Evolutionary conservation across 2,888 invertebrate genomes (phyloP).

Genomic region (Cephus rjabovi): DNA sequence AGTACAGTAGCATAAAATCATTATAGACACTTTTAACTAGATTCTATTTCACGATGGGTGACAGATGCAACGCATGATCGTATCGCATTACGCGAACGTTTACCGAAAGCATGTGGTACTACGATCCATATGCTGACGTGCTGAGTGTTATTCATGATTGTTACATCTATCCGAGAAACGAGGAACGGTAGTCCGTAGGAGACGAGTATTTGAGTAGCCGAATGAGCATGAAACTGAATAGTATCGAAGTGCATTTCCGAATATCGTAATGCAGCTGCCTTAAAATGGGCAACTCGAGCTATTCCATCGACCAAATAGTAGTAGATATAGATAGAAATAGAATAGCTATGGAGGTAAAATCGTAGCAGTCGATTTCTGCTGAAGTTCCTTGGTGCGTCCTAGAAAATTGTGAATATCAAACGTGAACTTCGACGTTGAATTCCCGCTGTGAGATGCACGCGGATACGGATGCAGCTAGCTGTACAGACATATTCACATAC

Average conservation of each 20-base stretch:
- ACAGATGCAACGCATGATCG: not conserved
- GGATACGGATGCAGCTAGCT: constrained; percentile 6
- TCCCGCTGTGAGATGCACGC: constrained; percentile 18
- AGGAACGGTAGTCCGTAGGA: not conserved
- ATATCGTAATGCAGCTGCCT: not conserved
- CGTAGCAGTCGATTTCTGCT: not conserved
- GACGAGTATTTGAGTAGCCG: not conserved
- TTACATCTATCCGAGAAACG: not conserved
- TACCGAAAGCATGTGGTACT: not conserved
- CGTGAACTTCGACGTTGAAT: constrained; percentile 8
- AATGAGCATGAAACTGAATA: not conserved
- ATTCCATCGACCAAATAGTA: not conserved
- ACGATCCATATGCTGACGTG: not conserved
- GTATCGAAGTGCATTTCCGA: not conserved
- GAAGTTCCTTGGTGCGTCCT: constrained; percentile 11
- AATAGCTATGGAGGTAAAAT: not conserved
- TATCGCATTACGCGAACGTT: not conserved
- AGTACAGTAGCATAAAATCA: not conserved
- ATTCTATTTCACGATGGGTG: not conserved
- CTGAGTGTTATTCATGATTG: not conserved
- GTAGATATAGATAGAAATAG: not conserved
- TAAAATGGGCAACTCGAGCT: not conserved
- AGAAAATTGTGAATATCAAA: constrained; percentile 29
- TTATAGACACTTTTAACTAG: not conserved
- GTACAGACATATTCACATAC: not conserved